Evolutionary conservation across 2,797 vertebrate genomes (phyloP).

Genomic region (Pyrocephalus nanus): DNA sequence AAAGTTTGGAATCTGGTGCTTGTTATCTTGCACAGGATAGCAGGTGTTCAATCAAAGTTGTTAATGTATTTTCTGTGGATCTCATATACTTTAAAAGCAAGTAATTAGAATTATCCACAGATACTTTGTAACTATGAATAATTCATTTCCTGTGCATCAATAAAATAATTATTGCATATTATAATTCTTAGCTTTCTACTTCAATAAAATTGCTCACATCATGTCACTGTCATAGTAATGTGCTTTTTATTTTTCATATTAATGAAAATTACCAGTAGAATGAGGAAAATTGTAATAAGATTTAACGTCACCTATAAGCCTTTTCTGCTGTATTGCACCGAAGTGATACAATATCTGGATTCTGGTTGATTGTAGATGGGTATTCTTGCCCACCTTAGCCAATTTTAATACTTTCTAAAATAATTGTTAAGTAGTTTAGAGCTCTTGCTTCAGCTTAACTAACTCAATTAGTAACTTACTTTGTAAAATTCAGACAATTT

Average conservation of each 20-base stretch:
- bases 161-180: slow-evolving; percentile 82
- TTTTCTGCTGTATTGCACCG: background rate
- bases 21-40: slow-evolving; percentile 51
- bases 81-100: slow-evolving; percentile 77
- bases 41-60: slow-evolving; percentile 77
- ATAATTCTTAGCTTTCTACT: slow-evolving; percentile 78
- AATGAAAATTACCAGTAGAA: slow-evolving; percentile 61
- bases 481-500: background rate
- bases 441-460: background rate
- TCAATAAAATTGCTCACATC: slow-evolving; percentile 76
- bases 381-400: background rate
- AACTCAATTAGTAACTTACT: background rate
- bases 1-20: slow-evolving; percentile 24
- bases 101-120: slow-evolving; percentile 81
- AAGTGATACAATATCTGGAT: background rate
- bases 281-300: slow-evolving; percentile 34
- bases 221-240: slow-evolving; percentile 64
- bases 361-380: background rate
- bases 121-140: slow-evolving; percentile 79
- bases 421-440: background rate
- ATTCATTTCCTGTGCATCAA: slow-evolving; percentile 79
- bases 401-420: background rate
- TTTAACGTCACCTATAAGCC: slow-evolving; percentile 14
- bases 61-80: slow-evolving; percentile 75
- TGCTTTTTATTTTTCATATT: slow-evolving; percentile 69